Evolutionary conservation across 2,888 invertebrate species (phyloP), one percentile per base, ranked within the genome.

Genomic region (Elmis aenea): DNA sequence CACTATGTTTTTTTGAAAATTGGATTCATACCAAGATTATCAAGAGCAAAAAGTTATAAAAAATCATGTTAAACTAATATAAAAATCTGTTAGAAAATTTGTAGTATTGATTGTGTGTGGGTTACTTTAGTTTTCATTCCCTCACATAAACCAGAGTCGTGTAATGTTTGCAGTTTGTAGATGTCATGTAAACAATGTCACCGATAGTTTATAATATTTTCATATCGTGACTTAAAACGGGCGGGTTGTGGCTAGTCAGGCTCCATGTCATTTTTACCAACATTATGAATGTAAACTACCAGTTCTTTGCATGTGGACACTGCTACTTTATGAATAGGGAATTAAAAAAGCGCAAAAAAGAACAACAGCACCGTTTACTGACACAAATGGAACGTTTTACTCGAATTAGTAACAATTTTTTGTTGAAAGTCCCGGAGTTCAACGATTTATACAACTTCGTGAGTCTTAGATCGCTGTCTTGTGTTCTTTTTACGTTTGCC

Each of bases 171-270:
- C 48, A 50, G 48, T 60, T 59, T 57, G 57, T 59, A 55, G 43
- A 51, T 47, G 59, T 55, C 59, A 51, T 58, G 59, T 58, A 60
- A 59, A 60, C 60, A 60, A 57, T 55, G 54, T 53, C 54, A 55
- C 51, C 50, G 55, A 57, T 58, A 51, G 54, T 58, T 54, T 58
- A 59, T 59, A 57, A 55, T 50, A 51, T 55, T 57, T 55, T 55
- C 57, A 57, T 57, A 55, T 55, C 59, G 59, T 60, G 60, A 60
- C 58, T 57, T 45, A 55, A 57, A 57, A 46, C 52, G 46, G 42
- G 39, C 41, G 51, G 52, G 8, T 18, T 18, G 18, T 18, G 51
- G 55, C 43, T 50, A 55, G 59, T 54, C 55, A 52, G 52, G 52
- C 45, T 36, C 39, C 40, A 34, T 33, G 27, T 39, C 33, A 38